These are phyloP conservation scores for Nomada fabriciana DNA, from an alignment of 2,888 invertebrate species.

Conservation along the genomic window DNA sequence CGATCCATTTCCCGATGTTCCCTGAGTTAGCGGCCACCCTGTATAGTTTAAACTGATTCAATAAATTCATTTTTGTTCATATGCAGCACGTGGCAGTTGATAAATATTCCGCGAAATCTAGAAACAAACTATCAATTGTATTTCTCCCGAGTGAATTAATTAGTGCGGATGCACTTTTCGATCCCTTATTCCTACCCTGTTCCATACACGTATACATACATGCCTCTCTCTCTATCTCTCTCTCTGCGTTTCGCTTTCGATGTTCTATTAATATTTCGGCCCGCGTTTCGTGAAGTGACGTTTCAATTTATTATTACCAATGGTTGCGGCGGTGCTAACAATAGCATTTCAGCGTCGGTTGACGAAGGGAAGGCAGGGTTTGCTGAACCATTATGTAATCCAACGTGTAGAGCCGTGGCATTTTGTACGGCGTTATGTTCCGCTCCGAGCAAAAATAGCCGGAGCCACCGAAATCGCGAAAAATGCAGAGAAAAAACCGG, in stretches of 20 bases:
- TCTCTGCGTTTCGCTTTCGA: conserved; percentile 40
- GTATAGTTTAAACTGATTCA: no score
- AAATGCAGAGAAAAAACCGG: conserved; percentile 3
- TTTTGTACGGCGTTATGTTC: conserved; percentile 40
- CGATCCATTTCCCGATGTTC: no score
- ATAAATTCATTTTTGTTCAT: no score
- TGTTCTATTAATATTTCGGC: conserved; percentile 82
- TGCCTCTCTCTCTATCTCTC: conserved; percentile 30
- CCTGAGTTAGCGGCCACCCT: no score
- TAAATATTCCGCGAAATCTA: no score
- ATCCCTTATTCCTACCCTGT: conserved; percentile 39
- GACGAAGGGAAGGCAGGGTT: conserved; percentile 75
- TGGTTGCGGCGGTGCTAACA: conserved; percentile 75
- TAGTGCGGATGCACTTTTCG: neutral
- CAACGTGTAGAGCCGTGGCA: conserved; percentile 30
- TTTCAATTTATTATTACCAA: conserved; percentile 82
- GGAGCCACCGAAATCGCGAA: conserved; percentile 28
- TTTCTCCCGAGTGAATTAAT: neutral
- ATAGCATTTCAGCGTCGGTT: conserved; percentile 74
- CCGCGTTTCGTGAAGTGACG: conserved; percentile 80
- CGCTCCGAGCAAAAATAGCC: conserved; percentile 56
- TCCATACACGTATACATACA: conserved; percentile 41
- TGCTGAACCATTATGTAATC: conserved; percentile 81
- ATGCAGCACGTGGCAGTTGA: no score
- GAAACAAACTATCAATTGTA: neutral